Percentiles rank a stretch among this genome's conserved stretches.
Evolutionary conservation across 2,113 vertebrate species (phyloP).

Genomic region (Mungos mungo): DNA sequence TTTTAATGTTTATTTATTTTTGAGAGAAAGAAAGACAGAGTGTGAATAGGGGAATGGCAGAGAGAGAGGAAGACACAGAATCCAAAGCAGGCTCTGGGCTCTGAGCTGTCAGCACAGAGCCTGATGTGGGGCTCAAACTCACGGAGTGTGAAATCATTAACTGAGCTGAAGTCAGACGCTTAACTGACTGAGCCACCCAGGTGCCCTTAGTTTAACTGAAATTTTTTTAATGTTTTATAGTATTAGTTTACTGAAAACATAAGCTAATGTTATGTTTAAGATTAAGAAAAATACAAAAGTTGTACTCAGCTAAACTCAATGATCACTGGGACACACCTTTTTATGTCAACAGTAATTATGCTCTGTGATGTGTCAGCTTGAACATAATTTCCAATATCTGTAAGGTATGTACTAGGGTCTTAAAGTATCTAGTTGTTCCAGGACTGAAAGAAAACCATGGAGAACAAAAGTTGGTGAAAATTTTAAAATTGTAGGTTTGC

Average conservation of each 20-base stretch:
- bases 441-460: neutral
- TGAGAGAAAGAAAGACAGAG: too few species aligned
- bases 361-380: neutral
- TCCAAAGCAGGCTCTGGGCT: too few species aligned
- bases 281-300: constrained; percentile 9
- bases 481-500: neutral
- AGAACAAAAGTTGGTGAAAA: neutral
- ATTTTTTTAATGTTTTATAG: neutral
- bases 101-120: too few species aligned
- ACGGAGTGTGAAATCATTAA: too few species aligned
- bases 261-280: constrained; percentile 16
- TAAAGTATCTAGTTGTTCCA: neutral
- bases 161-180: too few species aligned
- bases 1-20: too few species aligned
- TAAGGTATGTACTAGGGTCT: neutral
- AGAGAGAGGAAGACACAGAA: too few species aligned
- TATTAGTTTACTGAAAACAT: constrained; percentile 6
- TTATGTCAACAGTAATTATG: neutral
- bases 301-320: neutral
- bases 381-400: neutral
- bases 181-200: too few species aligned
- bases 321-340: neutral
- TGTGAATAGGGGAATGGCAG: too few species aligned
- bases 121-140: too few species aligned
- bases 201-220: too few species aligned